phyloP scores from a whole-genome alignment of 2,797 vertebrate species.

The Paramormyrops hopkinsi region DNA sequence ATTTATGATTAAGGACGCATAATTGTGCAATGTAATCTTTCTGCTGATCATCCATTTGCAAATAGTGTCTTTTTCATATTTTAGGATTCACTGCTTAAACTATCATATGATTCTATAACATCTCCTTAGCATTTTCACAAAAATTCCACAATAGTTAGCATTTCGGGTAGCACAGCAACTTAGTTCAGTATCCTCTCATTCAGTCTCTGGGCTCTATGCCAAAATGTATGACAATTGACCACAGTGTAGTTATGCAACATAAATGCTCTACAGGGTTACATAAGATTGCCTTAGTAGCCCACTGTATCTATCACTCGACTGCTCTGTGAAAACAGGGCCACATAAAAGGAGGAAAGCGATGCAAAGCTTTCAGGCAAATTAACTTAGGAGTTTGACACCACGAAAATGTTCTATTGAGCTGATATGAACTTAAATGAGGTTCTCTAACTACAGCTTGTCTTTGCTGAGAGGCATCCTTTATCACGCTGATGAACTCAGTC shows the following conservation, averaged over 20 bases:
- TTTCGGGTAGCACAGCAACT: not conserved
- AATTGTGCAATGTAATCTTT: not conserved
- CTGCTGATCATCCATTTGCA: not conserved
- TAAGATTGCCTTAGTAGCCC: not conserved
- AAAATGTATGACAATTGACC: not conserved
- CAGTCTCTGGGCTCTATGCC: not conserved
- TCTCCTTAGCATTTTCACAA: not conserved
- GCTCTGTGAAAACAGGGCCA: not conserved
- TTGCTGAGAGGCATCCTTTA: conserved; percentile 30
- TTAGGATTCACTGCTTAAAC: not conserved
- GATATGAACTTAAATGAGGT: not conserved
- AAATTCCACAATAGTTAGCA: not conserved
- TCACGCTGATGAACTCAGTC: conserved; percentile 27
- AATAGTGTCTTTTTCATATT: not conserved
- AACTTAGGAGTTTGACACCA: conserved; percentile 17
- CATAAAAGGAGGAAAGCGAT: not conserved
- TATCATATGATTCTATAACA: not conserved
- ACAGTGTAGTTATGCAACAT: not conserved
- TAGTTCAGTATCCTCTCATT: not conserved
- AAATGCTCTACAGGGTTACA: not conserved
- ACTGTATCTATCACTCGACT: not conserved
- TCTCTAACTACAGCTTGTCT: conserved; percentile 23
- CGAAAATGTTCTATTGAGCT: not conserved
- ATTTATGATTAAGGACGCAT: not conserved
- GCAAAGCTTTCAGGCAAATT: conserved; percentile 11